Conservation (phyloP, 2,888 invertebrate genomes). For the Aphidius colemani region DNA sequence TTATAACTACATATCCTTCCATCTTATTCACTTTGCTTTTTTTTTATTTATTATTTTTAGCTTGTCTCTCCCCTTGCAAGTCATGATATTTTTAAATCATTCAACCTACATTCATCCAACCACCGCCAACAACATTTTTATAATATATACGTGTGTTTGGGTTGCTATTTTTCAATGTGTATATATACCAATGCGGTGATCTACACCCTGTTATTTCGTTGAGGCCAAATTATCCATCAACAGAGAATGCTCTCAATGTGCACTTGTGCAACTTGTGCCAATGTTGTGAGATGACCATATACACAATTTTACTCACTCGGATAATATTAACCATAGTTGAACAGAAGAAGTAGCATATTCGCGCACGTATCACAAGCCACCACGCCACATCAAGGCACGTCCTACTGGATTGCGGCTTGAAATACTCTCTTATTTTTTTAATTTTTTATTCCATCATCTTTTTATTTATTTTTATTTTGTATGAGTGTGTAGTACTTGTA, state of each 20-base stretch:
- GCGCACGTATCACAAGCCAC: conserved; percentile 57
- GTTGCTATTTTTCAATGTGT: conserved; percentile 23
- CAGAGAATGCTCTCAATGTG: conserved; percentile 48
- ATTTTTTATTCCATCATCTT: background rate
- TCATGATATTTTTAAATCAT: background rate
- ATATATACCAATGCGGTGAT: conserved; percentile 40
- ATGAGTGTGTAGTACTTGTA: no score
- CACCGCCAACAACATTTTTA: no score
- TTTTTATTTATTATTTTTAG: background rate
- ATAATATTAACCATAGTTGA: conserved; percentile 43
- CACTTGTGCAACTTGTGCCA: conserved; percentile 51
- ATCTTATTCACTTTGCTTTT: conserved; percentile 1
- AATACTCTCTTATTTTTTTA: conserved; percentile 37
- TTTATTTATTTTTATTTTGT: conserved; percentile 1
- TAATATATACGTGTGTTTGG: background rate
- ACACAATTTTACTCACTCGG: conserved; percentile 23
- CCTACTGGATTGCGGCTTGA: conserved; percentile 57
- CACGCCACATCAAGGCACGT: conserved; percentile 58
- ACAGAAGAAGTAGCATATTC: conserved; percentile 57
- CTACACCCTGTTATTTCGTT: conserved; percentile 56
- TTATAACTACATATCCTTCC: conserved; percentile 7
- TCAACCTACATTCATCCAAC: background rate
- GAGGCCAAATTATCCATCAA: conserved; percentile 52
- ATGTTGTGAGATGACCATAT: conserved; percentile 33
- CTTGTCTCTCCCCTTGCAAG: conserved; percentile 1